Percentiles rank a stretch among this genome's conserved stretches.
These are phyloP conservation scores for Galeopterus variegatus DNA, from an alignment of 2,113 vertebrate species.

Conservation along the genomic window DNA sequence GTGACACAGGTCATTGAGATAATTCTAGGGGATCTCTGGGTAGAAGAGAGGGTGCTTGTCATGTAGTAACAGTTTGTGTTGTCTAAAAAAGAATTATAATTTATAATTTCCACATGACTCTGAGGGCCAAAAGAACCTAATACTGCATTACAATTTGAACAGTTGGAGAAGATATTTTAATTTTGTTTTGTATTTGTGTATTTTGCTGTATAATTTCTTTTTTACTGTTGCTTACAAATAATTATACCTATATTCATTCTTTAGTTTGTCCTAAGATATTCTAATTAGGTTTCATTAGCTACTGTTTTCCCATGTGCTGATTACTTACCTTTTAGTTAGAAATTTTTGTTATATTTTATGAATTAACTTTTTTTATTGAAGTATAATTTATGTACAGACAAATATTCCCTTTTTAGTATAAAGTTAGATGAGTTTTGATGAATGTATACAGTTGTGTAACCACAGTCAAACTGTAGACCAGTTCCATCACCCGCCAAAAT, in stretches of 20 bases:
- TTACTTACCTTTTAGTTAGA: neutral
- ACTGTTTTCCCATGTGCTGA: neutral
- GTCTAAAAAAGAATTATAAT: constrained; percentile 60
- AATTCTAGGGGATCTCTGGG: constrained; percentile 49
- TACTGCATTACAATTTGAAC: constrained; percentile 35
- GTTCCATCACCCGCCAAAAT: neutral
- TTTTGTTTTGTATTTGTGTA: constrained; percentile 48
- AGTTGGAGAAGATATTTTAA: constrained; percentile 53
- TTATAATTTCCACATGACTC: neutral
- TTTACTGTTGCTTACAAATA: constrained; percentile 12
- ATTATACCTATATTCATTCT: neutral
- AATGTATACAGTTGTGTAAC: neutral
- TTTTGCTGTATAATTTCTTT: constrained; percentile 52
- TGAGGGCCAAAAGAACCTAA: constrained; percentile 26
- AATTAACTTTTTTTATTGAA: constrained; percentile 47
- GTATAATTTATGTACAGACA: neutral
- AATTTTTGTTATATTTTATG: constrained; percentile 49
- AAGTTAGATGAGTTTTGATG: neutral
- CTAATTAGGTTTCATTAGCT: constrained; percentile 51
- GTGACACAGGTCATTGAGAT: constrained; percentile 39
- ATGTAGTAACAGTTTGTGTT: constrained; percentile 66
- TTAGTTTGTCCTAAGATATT: constrained; percentile 43
- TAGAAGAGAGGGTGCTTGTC: constrained; percentile 62
- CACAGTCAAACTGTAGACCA: neutral
- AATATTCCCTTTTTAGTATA: constrained; percentile 15